Base-by-base conservation (phyloP, 2,888 invertebrate genomes). In the Hypomecis atomaria region DNA sequence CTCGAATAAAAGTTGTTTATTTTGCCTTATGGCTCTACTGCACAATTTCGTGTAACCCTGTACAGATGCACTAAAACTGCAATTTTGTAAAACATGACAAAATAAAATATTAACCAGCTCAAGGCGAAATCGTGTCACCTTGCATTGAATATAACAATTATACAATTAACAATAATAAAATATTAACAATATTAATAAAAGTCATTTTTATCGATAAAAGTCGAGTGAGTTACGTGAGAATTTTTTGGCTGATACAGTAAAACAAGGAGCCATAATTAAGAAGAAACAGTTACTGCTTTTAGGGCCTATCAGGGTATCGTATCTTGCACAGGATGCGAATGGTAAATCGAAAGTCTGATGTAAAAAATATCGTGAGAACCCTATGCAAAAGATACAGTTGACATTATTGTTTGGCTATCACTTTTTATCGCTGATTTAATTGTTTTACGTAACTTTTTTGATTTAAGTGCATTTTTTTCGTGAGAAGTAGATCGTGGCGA, bases 291-390 rank as follows among this genome's bases (percentile, higher is more conserved):
- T 50, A 11, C 23, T 5, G 40, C 47, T 42, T 61, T 56, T 61
- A 49, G 34, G n/a, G 57, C 45, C 45, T 65, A 66, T 69, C 62
- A 54, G 48, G 47, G 49, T 57, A 57, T 47, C 40, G 62, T 58
- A 48, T 58, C 56, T 38, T 13, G 23, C 50, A 59, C 66, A 66
- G 69, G 65, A 65, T 53, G 44, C 50, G 43, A 61, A 62, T 62
- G 47, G 57, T 55, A 53, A 65, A 48, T 43, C 36, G 58, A 63
- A 63, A 59, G 58, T 63, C 49, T 47, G 23, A 10, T 47, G 43
- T 43, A 54, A 48, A 62, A 57, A 48, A 42, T 9, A 49, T 49
- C 63, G 63, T 63, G 65, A 47, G 65, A 66, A 65, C 42, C 45
- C 45, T 40, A 47, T 23, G 34, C 36, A 10, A 43, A 59, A 53